Evolutionary conservation across 1,140 invertebrate genomes (phyloP).

Genomic region (Brachionus sp.): DNA sequence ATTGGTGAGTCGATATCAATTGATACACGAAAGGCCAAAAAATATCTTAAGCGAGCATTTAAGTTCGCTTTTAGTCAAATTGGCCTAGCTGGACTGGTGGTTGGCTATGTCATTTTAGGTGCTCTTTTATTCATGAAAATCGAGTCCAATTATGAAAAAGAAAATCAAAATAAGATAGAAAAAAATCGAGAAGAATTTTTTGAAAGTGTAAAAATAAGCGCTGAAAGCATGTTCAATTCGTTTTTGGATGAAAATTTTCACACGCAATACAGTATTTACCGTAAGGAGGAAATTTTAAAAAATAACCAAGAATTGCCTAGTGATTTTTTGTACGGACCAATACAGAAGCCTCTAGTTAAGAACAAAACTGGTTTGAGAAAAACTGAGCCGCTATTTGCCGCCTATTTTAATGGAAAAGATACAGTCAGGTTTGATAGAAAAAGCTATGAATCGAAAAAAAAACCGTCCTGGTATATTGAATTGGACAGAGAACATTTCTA

Average conservation of each 20-base stretch:
- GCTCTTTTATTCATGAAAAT: conserved; percentile 45
- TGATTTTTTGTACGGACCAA: not conserved
- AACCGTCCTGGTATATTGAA: conserved; percentile 37
- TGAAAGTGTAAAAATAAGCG: conserved; percentile 35
- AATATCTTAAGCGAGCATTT: conserved; percentile 33
- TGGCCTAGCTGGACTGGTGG: conserved; percentile 39
- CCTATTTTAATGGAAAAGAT: not conserved
- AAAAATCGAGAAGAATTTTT: conserved; percentile 25
- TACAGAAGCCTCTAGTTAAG: not conserved
- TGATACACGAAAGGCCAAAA: conserved; percentile 34
- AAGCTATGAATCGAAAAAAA: not conserved
- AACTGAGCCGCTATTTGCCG: not conserved
- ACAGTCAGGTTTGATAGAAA: conserved; percentile 5
- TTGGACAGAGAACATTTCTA: conserved; percentile 19
- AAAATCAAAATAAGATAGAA: conserved; percentile 27
- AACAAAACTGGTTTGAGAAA: not conserved
- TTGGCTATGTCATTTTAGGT: conserved; percentile 46
- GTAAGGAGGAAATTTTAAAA: conserved; percentile 22
- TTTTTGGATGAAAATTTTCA: conserved; percentile 43
- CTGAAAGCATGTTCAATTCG: conserved; percentile 35
- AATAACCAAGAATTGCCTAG: not conserved
- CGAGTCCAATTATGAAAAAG: conserved; percentile 43
- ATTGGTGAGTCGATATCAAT: conserved; percentile 32
- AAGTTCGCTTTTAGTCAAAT: conserved; percentile 46
- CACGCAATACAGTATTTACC: conserved; percentile 15